Conservation (phyloP, 2,113 vertebrate genomes). For the Sinosuthora webbiana region DNA sequence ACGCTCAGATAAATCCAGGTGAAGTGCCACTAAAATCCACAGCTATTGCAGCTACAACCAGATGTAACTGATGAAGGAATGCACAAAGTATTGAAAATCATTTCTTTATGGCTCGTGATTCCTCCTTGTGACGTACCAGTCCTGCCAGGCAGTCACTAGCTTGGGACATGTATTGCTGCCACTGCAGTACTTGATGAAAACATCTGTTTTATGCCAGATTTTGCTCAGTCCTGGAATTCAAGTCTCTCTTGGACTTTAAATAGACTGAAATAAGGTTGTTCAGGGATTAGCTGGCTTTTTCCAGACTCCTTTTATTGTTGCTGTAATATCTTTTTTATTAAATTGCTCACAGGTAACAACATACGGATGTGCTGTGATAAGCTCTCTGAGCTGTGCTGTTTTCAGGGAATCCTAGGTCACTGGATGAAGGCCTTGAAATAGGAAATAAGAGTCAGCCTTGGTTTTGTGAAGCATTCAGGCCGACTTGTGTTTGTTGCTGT, state of each 20-base stretch:
- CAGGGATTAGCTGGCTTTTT: slow-evolving; percentile 24
- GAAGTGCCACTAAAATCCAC: not conserved
- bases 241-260: slow-evolving; percentile 43
- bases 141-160: not conserved
- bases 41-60: not conserved
- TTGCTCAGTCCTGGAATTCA: not conserved
- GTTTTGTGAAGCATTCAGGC: not conserved
- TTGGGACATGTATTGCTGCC: not conserved
- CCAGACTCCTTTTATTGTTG: slow-evolving; percentile 2
- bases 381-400: not conserved
- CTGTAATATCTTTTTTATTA: slow-evolving; percentile 43
- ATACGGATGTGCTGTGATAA: not conserved
- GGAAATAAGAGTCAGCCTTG: not conserved
- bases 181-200: not conserved
- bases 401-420: slow-evolving; percentile 6
- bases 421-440: not conserved
- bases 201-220: slow-evolving; percentile 21
- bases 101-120: not conserved
- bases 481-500: not conserved
- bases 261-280: slow-evolving; percentile 45
- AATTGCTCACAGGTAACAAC: slow-evolving; percentile 47
- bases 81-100: not conserved
- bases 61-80: not conserved
- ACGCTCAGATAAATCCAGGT: not conserved
- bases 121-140: not conserved